These are phyloP conservation scores for Oedothorax gibbosus DNA, from an alignment of 1,140 invertebrate species.

Conservation along the genomic window DNA sequence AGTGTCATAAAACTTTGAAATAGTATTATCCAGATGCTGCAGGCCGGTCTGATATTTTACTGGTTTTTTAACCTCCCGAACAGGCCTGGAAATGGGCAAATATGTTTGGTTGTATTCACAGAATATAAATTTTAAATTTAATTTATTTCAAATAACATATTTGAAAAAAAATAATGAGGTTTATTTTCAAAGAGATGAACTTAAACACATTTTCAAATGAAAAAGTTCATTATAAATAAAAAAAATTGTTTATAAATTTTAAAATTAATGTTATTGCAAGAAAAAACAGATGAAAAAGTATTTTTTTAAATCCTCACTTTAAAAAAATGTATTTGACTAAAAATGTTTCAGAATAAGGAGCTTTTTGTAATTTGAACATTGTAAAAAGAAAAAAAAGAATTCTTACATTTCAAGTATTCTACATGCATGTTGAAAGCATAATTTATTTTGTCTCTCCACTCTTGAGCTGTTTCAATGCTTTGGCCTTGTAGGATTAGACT, in stretches of 20 bases:
- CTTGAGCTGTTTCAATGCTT: conserved; percentile 75
- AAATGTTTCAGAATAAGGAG: no score
- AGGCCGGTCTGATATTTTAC: background rate
- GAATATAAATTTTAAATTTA: background rate
- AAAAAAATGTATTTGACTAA: no score
- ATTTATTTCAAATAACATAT: background rate
- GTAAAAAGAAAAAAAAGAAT: background rate
- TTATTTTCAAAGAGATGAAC: background rate
- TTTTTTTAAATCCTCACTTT: no score
- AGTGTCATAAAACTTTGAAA: background rate
- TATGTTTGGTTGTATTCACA: no score
- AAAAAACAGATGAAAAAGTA: no score
- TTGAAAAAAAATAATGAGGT: background rate
- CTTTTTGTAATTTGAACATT: no score
- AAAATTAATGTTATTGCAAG: no score
- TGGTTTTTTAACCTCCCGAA: no score
- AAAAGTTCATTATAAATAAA: no score
- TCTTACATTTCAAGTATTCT: conserved; percentile 76
- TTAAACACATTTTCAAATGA: no score
- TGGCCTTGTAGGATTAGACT: conserved; percentile 81
- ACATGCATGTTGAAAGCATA: conserved; percentile 89
- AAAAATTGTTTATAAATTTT: no score
- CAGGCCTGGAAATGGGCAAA: no score
- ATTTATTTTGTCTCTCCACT: conserved; percentile 86
- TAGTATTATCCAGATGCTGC: background rate